A percentile compares a stretch with the other conserved stretches of the same genome.
These are phyloP conservation scores for Catagonus wagneri DNA, from an alignment of 2,113 vertebrate species.

Conservation along the genomic window DNA sequence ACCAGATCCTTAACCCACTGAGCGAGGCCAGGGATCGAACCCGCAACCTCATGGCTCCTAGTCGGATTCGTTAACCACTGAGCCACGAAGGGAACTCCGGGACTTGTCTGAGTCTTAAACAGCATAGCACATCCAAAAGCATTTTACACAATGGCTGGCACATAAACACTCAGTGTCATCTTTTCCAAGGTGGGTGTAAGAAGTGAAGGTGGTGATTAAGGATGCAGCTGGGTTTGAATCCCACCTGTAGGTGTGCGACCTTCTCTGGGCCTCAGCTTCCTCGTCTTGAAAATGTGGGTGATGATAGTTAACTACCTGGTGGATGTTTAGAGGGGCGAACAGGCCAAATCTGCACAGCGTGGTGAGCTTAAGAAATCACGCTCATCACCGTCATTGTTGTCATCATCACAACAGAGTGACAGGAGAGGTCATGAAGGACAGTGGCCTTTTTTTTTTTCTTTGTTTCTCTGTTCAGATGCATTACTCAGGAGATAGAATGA, in stretches of 20 bases:
- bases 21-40: too few species aligned
- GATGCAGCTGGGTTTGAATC: neutral
- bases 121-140: neutral
- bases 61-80: too few species aligned
- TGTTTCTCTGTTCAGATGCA: neutral
- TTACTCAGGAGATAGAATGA: neutral
- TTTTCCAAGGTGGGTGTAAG: neutral
- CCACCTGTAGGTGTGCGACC: rapidly evolving
- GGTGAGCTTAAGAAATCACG: neutral
- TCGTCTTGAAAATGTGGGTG: neutral
- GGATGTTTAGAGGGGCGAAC: neutral
- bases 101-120: neutral
- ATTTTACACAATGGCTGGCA: rapidly evolving
- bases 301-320: neutral
- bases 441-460: neutral
- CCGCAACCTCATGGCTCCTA: too few species aligned
- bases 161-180: too few species aligned
- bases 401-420: neutral
- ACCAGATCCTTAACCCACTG: too few species aligned
- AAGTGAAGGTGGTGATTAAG: neutral
- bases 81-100: too few species aligned
- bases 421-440: neutral
- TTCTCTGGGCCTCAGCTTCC: neutral
- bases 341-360: rapidly evolving
- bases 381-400: neutral